Conservation (phyloP, 2,113 vertebrate species). For the Castor canadensis region DNA sequence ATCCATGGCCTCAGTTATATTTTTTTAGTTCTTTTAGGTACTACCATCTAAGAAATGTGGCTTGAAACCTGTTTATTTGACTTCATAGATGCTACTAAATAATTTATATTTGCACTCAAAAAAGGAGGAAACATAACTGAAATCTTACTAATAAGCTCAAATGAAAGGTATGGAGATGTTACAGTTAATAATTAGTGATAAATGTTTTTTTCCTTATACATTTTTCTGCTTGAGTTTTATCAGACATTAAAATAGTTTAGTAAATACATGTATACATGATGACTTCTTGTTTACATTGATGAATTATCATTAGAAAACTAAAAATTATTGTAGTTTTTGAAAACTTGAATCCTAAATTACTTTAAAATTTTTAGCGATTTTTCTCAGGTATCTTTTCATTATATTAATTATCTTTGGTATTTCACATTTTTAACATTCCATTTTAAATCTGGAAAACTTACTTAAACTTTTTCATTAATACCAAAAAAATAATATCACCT, state of each 20-base stretch:
- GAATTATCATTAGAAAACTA: not conserved
- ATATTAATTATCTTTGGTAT: not conserved
- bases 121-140: not conserved
- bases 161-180: not conserved
- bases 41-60: not conserved
- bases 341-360: not conserved
- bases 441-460: not conserved
- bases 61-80: conserved; percentile 4
- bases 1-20: no score
- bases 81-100: not conserved
- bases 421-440: not conserved
- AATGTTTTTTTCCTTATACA: not conserved
- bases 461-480: not conserved
- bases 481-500: not conserved
- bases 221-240: not conserved
- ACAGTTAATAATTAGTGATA: not conserved
- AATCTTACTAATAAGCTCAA: not conserved
- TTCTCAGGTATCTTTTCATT: not conserved
- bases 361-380: not conserved
- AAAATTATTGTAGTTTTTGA: not conserved
- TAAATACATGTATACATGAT: not conserved
- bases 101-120: not conserved
- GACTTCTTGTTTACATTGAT: not conserved
- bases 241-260: not conserved
- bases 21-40: no score